phyloP scores from a whole-genome alignment of 2,888 invertebrate species.

The Clepsis dumicolana region DNA sequence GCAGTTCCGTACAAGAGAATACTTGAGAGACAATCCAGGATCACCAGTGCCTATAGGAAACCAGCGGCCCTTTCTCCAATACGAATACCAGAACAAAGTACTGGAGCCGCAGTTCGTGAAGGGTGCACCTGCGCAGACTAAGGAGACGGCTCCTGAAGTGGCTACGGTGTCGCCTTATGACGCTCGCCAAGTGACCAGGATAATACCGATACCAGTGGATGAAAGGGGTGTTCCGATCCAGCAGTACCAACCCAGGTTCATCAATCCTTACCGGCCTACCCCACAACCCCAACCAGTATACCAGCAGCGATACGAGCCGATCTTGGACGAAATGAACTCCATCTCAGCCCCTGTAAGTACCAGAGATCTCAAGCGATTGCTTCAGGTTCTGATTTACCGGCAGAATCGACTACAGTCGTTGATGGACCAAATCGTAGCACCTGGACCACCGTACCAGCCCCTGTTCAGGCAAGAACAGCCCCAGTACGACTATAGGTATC shows the following conservation, averaged over 20 bases:
- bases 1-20: conserved; percentile 80
- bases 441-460: conserved; percentile 67
- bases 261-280: conserved; percentile 67
- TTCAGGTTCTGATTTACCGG: conserved; percentile 88
- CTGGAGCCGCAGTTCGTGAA: conserved; percentile 77
- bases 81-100: conserved; percentile 80
- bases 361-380: conserved; percentile 88
- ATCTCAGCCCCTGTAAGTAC: conserved; percentile 90
- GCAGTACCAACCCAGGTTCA: conserved; percentile 74
- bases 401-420: conserved; percentile 87
- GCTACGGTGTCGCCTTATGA: conserved; percentile 71
- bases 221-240: conserved; percentile 77
- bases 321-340: conserved; percentile 82
- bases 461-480: conserved; percentile 62
- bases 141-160: conserved; percentile 65
- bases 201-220: conserved; percentile 79
- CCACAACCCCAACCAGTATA: conserved; percentile 58
- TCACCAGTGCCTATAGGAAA: conserved; percentile 81
- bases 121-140: conserved; percentile 64
- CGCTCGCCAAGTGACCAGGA: conserved; percentile 71
- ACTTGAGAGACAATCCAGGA: conserved; percentile 80
- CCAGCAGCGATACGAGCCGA: conserved; percentile 76
- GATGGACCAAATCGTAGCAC: conserved; percentile 79
- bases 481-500: conserved; percentile 64
- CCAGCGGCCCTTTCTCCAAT: conserved; percentile 81